These are phyloP conservation scores for Meles meles DNA, from an alignment of 2,113 vertebrate genomes.

Conservation along the genomic window DNA sequence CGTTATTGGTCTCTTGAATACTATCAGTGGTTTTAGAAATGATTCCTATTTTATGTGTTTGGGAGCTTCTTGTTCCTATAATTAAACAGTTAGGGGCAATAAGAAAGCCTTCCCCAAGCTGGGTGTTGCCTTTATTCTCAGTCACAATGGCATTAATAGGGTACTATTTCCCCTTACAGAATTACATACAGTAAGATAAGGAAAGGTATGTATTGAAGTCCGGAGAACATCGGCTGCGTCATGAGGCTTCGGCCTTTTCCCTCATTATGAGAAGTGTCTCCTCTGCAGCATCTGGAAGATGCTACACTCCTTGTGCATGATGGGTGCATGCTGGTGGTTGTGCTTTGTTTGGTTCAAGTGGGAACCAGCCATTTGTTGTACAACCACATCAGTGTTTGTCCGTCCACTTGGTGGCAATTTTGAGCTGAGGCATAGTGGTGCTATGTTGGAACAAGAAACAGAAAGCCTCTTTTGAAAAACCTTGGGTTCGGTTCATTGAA, in stretches of 20 bases:
- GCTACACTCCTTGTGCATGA: too few relatives aligned
- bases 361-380: conserved; percentile 59
- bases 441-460: conserved; percentile 46
- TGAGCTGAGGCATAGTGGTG: conserved; percentile 75
- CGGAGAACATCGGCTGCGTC: background rate
- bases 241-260: background rate
- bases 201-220: background rate
- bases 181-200: conserved; percentile 38
- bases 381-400: conserved; percentile 65
- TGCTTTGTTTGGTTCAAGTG: conserved; percentile 1
- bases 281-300: background rate
- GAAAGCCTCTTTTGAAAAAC: conserved; percentile 55
- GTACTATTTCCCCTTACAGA: background rate
- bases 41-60: conserved; percentile 65
- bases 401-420: conserved; percentile 83
- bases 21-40: conserved; percentile 54
- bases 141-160: background rate
- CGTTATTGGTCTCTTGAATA: conserved; percentile 59
- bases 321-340: background rate
- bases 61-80: background rate
- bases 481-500: conserved; percentile 63
- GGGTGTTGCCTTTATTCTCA: background rate
- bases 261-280: background rate
- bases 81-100: conserved; percentile 42
- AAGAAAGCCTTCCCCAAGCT: background rate